These are phyloP conservation scores for Meandrusa payeni DNA, from an alignment of 2,888 invertebrate genomes.

Conservation along the genomic window DNA sequence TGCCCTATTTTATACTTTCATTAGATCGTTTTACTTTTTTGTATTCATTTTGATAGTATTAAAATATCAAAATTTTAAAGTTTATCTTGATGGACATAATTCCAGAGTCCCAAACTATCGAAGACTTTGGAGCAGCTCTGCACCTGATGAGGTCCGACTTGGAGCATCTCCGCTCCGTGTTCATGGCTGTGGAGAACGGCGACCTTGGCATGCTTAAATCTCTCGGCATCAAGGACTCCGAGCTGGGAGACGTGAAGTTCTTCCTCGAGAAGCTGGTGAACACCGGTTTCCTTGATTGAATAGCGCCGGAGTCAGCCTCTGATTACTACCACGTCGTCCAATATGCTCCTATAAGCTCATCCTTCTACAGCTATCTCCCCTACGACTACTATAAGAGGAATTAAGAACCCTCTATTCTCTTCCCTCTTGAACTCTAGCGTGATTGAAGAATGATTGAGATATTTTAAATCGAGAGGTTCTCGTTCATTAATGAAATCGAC, in stretches of 20 bases:
- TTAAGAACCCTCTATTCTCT: slow-evolving; percentile 38
- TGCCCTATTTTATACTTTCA: no score
- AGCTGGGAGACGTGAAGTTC: slow-evolving; percentile 96
- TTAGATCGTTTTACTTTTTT: no score
- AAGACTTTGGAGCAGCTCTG: slow-evolving; percentile 94
- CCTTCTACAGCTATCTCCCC: slow-evolving; percentile 86
- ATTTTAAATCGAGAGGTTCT: slow-evolving; percentile 28
- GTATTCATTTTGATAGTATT: no score
- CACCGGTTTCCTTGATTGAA: slow-evolving; percentile 97
- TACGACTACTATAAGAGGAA: slow-evolving; percentile 75
- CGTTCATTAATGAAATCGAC: slow-evolving; percentile 38
- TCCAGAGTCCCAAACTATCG: slow-evolving; percentile 96
- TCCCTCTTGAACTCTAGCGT: slow-evolving; percentile 32
- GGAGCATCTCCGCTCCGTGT: slow-evolving; percentile 95
- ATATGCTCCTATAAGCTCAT: slow-evolving; percentile 85
- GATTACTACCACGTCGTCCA: slow-evolving; percentile 85
- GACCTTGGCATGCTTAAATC: slow-evolving; percentile 96
- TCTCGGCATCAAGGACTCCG: slow-evolving; percentile 96
- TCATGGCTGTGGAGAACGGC: slow-evolving; percentile 97
- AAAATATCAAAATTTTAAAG: not conserved
- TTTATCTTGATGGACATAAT: slow-evolving; percentile 18
- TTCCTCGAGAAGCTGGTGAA: slow-evolving; percentile 97
- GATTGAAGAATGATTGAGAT: slow-evolving; percentile 27
- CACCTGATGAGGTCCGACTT: slow-evolving; percentile 93
- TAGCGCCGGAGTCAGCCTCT: slow-evolving; percentile 87